phyloP scores from a whole-genome alignment of 2,113 vertebrate species.

The Gorsachius goisagi region DNA sequence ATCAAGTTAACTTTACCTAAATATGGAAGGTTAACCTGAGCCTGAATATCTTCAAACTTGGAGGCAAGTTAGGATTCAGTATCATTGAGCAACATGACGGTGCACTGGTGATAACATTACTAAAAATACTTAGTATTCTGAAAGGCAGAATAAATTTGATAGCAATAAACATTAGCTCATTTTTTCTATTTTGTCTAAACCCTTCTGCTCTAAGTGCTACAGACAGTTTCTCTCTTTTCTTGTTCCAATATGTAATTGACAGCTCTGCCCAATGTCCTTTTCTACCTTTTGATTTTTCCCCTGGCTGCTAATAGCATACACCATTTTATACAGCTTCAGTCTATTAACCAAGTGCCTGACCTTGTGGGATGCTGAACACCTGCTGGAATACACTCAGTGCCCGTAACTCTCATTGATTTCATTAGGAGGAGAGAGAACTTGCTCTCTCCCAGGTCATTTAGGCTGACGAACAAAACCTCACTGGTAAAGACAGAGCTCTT shows the following conservation, averaged over 20 bases:
- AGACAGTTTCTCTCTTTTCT: slow-evolving; percentile 30
- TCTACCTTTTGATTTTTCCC: slow-evolving; percentile 42
- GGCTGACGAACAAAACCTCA: not conserved
- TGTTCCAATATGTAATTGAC: slow-evolving; percentile 38
- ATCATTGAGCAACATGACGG: not conserved
- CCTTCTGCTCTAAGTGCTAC: not conserved
- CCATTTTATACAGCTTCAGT: slow-evolving; percentile 36
- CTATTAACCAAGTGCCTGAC: slow-evolving; percentile 57
- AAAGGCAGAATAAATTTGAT: not conserved
- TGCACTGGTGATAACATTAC: not conserved
- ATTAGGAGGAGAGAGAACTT: slow-evolving; percentile 22
- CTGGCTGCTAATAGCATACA: slow-evolving; percentile 38
- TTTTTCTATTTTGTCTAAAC: slow-evolving; percentile 1
- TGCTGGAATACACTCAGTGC: slow-evolving; percentile 31
- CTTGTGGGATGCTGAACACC: slow-evolving; percentile 39
- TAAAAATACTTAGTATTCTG: not conserved
- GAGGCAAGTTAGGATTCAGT: not conserved
- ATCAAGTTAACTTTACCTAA: not conserved
- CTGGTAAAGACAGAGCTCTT: not conserved
- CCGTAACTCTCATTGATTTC: slow-evolving; percentile 51
- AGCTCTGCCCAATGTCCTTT: slow-evolving; percentile 25
- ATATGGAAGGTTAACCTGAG: not conserved
- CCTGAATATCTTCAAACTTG: not conserved
- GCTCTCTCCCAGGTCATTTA: not conserved
- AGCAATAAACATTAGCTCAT: not conserved